Base-by-base conservation (phyloP, 2,113 vertebrate genomes). In the Polypterus senegalus region DNA sequence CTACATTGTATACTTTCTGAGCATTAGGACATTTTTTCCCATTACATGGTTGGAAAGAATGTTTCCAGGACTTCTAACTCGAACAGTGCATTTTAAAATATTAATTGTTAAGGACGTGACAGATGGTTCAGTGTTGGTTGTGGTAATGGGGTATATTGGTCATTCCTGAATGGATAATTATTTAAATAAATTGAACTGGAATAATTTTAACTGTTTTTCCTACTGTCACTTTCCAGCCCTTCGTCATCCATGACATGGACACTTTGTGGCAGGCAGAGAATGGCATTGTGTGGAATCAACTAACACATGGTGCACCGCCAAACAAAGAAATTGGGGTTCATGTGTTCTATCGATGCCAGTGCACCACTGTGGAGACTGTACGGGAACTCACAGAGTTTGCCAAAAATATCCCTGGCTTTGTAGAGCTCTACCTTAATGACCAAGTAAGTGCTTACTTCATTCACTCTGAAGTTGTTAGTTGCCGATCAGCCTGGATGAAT, bases 341-440 rank as follows among this genome's bases (percentile, higher is more conserved):
- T 2, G 93, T 98, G 48, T 98, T 97, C 80, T 97, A 97, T 76
- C 94, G 92, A 78, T 98, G 96, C 79, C 96, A 98, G 79, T 98
- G 92, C 79, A 97, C 92, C 67, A 88, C 93, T 0, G 96, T 98
- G 68, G 94, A 98, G 83, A 97, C 93, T 0, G 94, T 98, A 70
- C 88, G 92, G 4, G 94, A 97, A 76, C 92, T 98, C 76, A 98
- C 91, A 0, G 94, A 98, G 84, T 98, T 98, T 5, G 92, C 96
- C 82, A 98, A 98, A 84, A 88, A 82, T 85, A 93, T 98, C 86
- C 96, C 96, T 63, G 95, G 88, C 78, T 98, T 98, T 71, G 61
- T 92, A 6, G 83, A 80, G 83, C 94, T 98, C 72, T 97, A 87
- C 81, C 79, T 98, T 71, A 98, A 98, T 0, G 96, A 98, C 81